Base-by-base conservation (phyloP, 2,797 vertebrate species). In the Poeciliopsis presidionis region DNA sequence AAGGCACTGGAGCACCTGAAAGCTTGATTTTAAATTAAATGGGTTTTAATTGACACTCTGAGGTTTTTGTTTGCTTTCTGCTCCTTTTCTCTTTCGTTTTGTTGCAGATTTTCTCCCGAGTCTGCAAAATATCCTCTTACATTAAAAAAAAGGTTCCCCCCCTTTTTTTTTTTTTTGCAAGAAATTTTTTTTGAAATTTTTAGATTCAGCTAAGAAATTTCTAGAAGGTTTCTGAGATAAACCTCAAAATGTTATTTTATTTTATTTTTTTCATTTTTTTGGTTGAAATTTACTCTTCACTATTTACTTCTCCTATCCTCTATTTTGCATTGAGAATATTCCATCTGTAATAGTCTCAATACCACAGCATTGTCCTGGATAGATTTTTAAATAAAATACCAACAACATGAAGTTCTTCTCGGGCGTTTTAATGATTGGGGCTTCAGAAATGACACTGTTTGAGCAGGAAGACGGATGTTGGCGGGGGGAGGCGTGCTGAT, bases 401-500 rank as follows among this genome's bases (percentile, higher is more conserved):
- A 65, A 78, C 73, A 75, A 36, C 63, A 53, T 51, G 55, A 53
- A 72, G 5, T 72, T 74, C 53, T 55, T 47, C 18, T 45, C 12
- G 30, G 45, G n/a, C 3, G 39, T 51, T 59, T 79, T 59, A 76
- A 14, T 74, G 43, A 71, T 53, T 41, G 41, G 25, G 20, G 61
- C 39, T 74, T 57, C 63, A 70, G 72, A 36, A 49, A 67, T 49
- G 87, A 72, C 4, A 39, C 72, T 80, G 63, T 80, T n/a, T 5
- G 72, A 87, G 33, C 71, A 76, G 71, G 73, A 84, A 82, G 78
- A 82, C 69, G 22, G 59, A 84, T 78, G 47, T 33, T 53, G 13
- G 45, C 61, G 14, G 43, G 53, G 53, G 63, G 67, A 7, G 36
- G 55, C 12, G 20, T 43, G 47, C 8, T 5, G 59, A 57, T 33